Evolutionary conservation across 2,888 invertebrate genomes (phyloP).

Genomic region (Tribolium freemani): DNA sequence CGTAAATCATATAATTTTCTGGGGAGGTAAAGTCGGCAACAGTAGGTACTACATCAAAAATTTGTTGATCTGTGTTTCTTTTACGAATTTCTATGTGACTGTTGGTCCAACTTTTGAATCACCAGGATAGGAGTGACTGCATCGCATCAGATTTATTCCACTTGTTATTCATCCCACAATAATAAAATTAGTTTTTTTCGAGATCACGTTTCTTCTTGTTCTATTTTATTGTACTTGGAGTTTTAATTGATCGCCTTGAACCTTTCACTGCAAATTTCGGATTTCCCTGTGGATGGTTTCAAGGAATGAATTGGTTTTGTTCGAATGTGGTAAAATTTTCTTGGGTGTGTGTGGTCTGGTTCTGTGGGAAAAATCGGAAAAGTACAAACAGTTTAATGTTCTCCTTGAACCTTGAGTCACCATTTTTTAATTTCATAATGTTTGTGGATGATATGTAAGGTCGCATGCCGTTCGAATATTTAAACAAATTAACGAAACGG

Average conservation of each 20-base stretch:
- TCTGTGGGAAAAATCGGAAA: neutral
- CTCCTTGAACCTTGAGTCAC: constrained; percentile 30
- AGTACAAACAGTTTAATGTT: neutral
- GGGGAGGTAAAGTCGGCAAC: no score
- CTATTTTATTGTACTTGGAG: neutral
- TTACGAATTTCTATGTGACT: no score
- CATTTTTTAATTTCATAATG: constrained; percentile 16
- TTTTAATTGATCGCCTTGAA: neutral
- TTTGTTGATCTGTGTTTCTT: no score
- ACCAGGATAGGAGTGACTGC: no score
- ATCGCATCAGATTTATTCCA: no score
- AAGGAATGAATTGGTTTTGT: neutral
- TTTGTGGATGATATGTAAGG: constrained; percentile 25
- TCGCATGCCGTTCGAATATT: constrained; percentile 31
- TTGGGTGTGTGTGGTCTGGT: neutral
- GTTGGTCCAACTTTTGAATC: no score
- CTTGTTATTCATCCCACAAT: neutral
- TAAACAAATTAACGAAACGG: constrained; percentile 35
- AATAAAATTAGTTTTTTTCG: neutral
- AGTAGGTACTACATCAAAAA: no score
- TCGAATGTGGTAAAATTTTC: neutral
- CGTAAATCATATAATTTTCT: no score
- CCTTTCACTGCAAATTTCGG: neutral
- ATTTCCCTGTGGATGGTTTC: neutral
- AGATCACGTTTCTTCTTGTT: neutral